A percentile compares a stretch with the other conserved stretches of the same genome.
Conservation (phyloP, 92 coral and sea anemone species). For the Palythoa grandis region DNA sequence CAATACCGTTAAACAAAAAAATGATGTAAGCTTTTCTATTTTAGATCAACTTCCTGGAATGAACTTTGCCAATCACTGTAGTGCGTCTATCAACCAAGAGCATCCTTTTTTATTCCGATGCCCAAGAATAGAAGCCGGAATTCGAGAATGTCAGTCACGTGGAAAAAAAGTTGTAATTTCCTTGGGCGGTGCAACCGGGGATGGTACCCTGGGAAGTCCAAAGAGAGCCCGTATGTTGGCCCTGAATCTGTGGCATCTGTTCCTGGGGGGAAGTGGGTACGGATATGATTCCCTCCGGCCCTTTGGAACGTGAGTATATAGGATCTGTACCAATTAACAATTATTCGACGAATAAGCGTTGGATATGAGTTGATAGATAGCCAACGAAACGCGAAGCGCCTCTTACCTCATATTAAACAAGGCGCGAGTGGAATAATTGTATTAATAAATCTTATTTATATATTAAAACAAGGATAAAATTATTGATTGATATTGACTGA, state of each 20-base stretch:
- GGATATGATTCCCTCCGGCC: constrained; percentile 16
- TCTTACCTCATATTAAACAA: too few relatives aligned
- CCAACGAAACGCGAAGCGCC: too few relatives aligned
- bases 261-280: constrained; percentile 13
- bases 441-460: too few relatives aligned
- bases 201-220: constrained; percentile 12
- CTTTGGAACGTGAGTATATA: constrained; percentile 18
- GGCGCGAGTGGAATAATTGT: too few relatives aligned
- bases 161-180: constrained; percentile 32
- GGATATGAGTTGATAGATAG: too few relatives aligned
- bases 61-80: constrained; percentile 39
- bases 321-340: too few relatives aligned
- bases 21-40: neutral
- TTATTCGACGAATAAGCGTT: too few relatives aligned
- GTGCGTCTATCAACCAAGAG: neutral
- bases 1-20: neutral
- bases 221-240: constrained; percentile 17
- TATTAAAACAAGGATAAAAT: too few relatives aligned
- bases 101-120: constrained; percentile 29
- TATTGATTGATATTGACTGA: too few relatives aligned
- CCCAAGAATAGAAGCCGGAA: constrained; percentile 37
- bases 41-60: constrained; percentile 14
- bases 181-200: constrained; percentile 48
- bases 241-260: constrained; percentile 1
- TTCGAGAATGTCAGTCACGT: constrained; percentile 29